These are phyloP conservation scores for Sebastiscus tertius DNA, from an alignment of 2,797 vertebrate species.

Conservation along the genomic window DNA sequence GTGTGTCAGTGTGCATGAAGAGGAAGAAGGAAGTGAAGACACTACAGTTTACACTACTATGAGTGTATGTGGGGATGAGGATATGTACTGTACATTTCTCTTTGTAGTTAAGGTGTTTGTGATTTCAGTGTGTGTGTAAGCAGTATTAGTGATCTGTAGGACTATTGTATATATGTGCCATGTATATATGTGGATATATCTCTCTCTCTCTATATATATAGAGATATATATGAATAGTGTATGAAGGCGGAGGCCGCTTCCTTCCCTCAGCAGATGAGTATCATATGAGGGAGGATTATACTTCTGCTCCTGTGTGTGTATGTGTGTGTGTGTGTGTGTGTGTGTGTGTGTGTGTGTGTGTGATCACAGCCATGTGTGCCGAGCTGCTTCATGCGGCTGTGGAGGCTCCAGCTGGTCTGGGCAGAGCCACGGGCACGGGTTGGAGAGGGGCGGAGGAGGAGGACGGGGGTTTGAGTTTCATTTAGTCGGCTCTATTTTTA, in stretches of 20 bases:
- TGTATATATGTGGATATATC: background rate
- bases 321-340: conserved; percentile 13
- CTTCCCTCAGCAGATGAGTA: conserved; percentile 48
- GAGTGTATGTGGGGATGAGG: background rate
- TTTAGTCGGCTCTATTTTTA: conserved; percentile 66
- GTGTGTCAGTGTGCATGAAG: conserved; percentile 11
- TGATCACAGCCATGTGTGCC: conserved; percentile 80
- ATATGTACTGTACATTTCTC: background rate
- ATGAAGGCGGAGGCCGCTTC: conserved; percentile 24
- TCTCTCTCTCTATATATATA: too few relatives aligned
- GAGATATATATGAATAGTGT: background rate
- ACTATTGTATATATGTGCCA: background rate
- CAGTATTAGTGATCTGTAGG: background rate
- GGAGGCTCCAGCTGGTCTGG: conserved; percentile 85
- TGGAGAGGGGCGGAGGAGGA: conserved; percentile 34
- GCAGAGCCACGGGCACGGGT: conserved; percentile 65
- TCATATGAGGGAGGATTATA: conserved; percentile 53
- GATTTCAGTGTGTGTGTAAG: background rate
- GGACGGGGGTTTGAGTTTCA: conserved; percentile 52
- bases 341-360: conserved; percentile 28
- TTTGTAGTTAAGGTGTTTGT: background rate
- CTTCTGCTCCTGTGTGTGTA: conserved; percentile 27
- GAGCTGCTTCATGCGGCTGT: conserved; percentile 78
- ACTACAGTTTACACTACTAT: background rate
- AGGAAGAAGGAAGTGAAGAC: conserved; percentile 32